phyloP scores from a whole-genome alignment of 2,888 invertebrate genomes.

The Diaprepes abbreviatus region DNA sequence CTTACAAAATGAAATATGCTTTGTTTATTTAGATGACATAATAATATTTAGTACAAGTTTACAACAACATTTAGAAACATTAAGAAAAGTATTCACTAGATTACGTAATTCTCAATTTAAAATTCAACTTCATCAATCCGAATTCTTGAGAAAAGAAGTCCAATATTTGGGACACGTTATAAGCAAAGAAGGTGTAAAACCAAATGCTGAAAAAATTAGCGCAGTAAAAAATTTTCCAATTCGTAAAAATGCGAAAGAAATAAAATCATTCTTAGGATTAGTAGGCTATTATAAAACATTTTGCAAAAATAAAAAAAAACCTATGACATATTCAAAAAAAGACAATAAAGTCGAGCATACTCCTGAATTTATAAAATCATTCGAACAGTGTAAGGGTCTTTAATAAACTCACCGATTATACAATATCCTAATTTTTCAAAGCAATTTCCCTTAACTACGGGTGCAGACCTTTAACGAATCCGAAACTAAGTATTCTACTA shows the following conservation, averaged over 20 bases:
- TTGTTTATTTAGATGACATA: neutral
- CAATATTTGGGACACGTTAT: too few relatives aligned
- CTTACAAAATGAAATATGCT: too few relatives aligned
- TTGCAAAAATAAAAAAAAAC: neutral
- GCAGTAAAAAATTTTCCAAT: neutral
- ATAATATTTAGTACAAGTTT: neutral
- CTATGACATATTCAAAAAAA: neutral
- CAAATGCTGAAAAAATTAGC: too few relatives aligned
- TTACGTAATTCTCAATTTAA: neutral
- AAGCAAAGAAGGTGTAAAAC: too few relatives aligned
- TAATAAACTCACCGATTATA: neutral
- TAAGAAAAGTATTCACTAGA: neutral
- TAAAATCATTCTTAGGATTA: too few relatives aligned
- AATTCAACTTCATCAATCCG: neutral
- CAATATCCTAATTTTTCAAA: neutral
- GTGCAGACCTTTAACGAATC: too few relatives aligned
- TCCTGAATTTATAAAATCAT: too few relatives aligned
- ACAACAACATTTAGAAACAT: neutral
- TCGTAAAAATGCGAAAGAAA: neutral
- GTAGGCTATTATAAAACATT: too few relatives aligned
- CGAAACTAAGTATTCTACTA: too few relatives aligned
- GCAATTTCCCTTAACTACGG: neutral
- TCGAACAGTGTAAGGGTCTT: neutral
- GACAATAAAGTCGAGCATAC: too few relatives aligned
- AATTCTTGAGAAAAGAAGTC: too few relatives aligned